Base-by-base conservation (phyloP, 2,113 vertebrate species). In the Apodemus speciosus region DNA sequence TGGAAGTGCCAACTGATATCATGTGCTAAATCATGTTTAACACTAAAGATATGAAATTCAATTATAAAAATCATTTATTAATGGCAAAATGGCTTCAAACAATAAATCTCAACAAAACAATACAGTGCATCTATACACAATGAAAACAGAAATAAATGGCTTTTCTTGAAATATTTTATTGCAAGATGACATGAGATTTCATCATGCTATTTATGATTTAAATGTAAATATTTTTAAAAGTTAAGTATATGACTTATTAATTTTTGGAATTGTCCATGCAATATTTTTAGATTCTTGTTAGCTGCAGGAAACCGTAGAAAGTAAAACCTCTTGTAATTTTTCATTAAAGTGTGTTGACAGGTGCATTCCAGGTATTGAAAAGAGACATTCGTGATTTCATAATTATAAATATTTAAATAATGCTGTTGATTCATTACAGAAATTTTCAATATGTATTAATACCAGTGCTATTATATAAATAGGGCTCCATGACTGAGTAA, bases 31-130 rank as follows among this genome's bases (percentile, higher is more conserved):
- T 93, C 87, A 89, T 38, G 75, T 93, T 96, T 80, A 77, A 89
- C 66, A 88, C n/a, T 89, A 93, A 95, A 96, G 68, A 58, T 75
- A 85, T 25, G 40, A 96, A 89, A 85, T 92, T 97, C 85, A 97
- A 93, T 92, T 88, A 96, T 90, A 88, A 13, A 84, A 25, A 85
- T 27, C 43, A 92, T 92, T 97, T 97, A 85, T 96, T 92, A 93
- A 23, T 81, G 80, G 27, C 60, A 93, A 64, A 80, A 90, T 30
- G 71, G 66, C 73, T 89, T 94, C 46, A 16, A 83, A 91, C 5
- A 90, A 89, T 86, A 89, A 71, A 93, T 90, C n/a, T 89, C 9
- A 77, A 73, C 21, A 75, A 95, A 93, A 56, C 35, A 46, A 95
- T 79, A 69, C 21, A 84, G 69, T 8, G 0, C 58, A 79, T 77